Base-by-base conservation (phyloP, 2,113 vertebrate species). In the Gila orcuttii region DNA sequence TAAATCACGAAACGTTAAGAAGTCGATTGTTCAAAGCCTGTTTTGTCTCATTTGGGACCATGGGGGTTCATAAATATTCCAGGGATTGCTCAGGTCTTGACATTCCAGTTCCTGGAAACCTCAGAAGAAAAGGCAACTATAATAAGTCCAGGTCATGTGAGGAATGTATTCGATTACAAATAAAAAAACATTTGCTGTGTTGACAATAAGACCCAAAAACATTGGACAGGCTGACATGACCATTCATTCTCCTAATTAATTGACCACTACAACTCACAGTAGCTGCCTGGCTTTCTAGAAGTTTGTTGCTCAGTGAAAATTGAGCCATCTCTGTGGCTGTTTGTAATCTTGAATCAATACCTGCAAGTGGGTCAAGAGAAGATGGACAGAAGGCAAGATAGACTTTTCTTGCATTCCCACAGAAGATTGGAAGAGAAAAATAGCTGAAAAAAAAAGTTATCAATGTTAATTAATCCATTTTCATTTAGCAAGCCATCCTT, bases 201-300 rank as follows among this genome's bases (percentile, higher is more conserved):
- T 74, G 21, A 80, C 85, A 77, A 17, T 1, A 47, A 64, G 36
- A 68, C 36, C 25, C 39, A 10, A 64, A 33, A 86, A 82, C 60
- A 69, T 85, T 4, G 9, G 79, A 42, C 4, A 71, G 77, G 50
- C 59, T 84, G 66, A 69, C 47, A 71, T 64, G 52, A 86, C 31
- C 66, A 68, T 86, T 85, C 64, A 33, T 79, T 83, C 45, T 87
- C 78, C 77, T 85, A 52, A 86, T 79, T 82, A 86, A 85, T 88
- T 89, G 85, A 86, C 55, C 75, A 82, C 28, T 66, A 50, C 55
- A 78, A 64, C 82, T 88, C 85, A 73, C 71, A 7, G 79, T 81
- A 45, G 79, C 75, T 81, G 52, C 66, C 33, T 50, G 36, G 76
- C 15, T 79, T 81, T 87, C 77, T 80, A 47, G 62, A 59, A 71